A percentile compares a stretch with the other conserved stretches of the same genome.
phyloP scores from a whole-genome alignment of 2,888 invertebrate species.

The Ischnura elegans region DNA sequence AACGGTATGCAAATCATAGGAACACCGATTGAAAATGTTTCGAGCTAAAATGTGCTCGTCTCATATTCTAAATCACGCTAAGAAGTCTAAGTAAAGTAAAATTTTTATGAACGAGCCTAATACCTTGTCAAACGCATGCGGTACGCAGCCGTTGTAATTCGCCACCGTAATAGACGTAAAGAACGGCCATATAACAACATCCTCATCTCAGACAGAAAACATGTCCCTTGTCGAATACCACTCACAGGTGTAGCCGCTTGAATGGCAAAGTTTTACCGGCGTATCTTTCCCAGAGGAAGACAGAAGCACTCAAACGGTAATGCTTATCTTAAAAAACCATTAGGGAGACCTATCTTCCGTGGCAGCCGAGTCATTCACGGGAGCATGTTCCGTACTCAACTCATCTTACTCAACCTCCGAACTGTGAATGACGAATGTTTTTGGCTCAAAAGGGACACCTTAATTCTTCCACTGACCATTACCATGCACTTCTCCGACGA shows the following conservation, averaged over 20 bases:
- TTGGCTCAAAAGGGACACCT: conserved; percentile 3
- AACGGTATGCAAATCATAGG: too few relatives aligned
- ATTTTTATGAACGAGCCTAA: too few relatives aligned
- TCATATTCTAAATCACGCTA: too few relatives aligned
- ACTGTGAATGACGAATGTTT: not conserved
- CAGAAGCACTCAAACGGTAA: conserved; percentile 17
- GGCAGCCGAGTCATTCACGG: not conserved
- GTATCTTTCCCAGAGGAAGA: not conserved
- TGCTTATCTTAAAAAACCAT: conserved; percentile 7
- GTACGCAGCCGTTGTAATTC: too few relatives aligned
- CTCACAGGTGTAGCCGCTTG: not conserved
- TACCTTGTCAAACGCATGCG: too few relatives aligned
- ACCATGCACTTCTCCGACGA: conserved; percentile 1
- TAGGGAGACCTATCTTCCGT: not conserved
- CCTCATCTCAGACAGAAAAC: too few relatives aligned
- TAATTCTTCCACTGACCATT: not conserved
- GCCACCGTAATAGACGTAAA: too few relatives aligned
- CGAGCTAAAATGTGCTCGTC: too few relatives aligned
- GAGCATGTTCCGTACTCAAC: not conserved
- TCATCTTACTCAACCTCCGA: conserved; percentile 34
- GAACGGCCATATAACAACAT: too few relatives aligned
- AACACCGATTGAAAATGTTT: too few relatives aligned
- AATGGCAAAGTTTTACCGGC: not conserved
- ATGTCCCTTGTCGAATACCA: not conserved
- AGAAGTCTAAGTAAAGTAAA: too few relatives aligned